phyloP scores from a whole-genome alignment of 2,797 vertebrate genomes.

The Myripristis jacobus region DNA sequence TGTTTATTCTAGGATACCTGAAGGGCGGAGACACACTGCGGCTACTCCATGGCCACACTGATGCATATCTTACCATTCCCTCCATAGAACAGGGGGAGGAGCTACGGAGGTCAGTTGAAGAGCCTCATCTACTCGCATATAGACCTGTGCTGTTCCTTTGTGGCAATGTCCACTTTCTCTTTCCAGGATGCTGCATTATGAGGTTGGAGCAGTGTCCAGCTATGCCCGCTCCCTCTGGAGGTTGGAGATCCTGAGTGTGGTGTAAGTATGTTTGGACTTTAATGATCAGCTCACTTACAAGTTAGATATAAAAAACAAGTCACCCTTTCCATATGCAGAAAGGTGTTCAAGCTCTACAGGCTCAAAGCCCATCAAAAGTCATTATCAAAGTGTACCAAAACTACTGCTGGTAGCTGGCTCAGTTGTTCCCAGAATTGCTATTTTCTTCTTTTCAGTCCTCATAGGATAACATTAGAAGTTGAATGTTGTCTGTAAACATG shows the following conservation, averaged over 20 bases:
- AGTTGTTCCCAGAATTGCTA: not conserved
- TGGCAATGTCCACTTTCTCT: constrained; percentile 28
- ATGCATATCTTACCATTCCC: constrained; percentile 93
- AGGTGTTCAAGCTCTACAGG: not conserved
- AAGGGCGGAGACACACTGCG: constrained; percentile 93
- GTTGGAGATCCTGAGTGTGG: constrained; percentile 91
- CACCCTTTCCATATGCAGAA: not conserved
- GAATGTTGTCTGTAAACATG: constrained; percentile 7
- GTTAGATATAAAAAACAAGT: too few relatives aligned
- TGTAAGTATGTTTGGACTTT: constrained; percentile 84
- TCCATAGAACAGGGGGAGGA: constrained; percentile 89
- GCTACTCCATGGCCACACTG: constrained; percentile 92
- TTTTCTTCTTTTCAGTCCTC: not conserved
- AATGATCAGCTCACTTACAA: not conserved
- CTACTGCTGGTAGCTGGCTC: not conserved
- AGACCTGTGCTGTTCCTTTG: constrained; percentile 6
- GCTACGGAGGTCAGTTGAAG: constrained; percentile 86
- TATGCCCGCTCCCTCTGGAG: constrained; percentile 95
- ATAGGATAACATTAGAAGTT: not conserved
- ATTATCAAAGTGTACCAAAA: not conserved
- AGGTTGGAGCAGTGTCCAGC: constrained; percentile 89
- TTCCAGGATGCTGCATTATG: constrained; percentile 91
- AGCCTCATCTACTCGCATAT: not conserved
- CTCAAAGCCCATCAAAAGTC: not conserved
- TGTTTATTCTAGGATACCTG: constrained; percentile 86